Base-by-base conservation (phyloP, 2,888 invertebrate species). In the Drosophila nr. medialis region DNA sequence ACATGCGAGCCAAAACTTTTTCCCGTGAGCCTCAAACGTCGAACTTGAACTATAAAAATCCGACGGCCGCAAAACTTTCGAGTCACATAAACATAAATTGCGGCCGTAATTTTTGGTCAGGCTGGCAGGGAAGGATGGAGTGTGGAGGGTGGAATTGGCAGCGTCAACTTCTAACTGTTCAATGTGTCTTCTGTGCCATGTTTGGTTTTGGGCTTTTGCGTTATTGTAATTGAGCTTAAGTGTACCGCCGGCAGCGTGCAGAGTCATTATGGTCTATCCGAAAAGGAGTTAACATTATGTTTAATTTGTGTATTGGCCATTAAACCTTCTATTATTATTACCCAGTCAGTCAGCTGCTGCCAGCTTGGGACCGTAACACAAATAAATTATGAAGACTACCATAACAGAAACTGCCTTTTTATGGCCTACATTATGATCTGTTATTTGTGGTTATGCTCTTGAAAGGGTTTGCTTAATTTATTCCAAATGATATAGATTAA, bases 21-120 rank as follows among this genome's bases (percentile, higher is more conserved):
- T 60, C 58, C 69, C 62, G 10, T 27, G 64, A 8, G 64, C 68
- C 72, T 79, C 61, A 73, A 80, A 70, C 60, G 85, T 75, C 85
- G 80, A 87, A 87, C 85, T 89, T 78, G 81, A 86, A 83, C 86
- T 85, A 87, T 81, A 85, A 89, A 87, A 87, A 85, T 72, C 72
- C 72, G 74, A 53, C 55, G 51, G 75, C 76, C 83, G 65, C 64
- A 73, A 77, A 88, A 86, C 72, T 86, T 84, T 82, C 70, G 71
- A 80, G 82, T 86, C 82, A 78, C 81, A 86, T 90, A 86, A 89
- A 90, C 86, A 88, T 91, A 91, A 91, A 90, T 89, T 89, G 85
- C 80, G 91, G 87, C 72, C 73, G 81, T 90, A 80, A 86, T 87
- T 90, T 90, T 83, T 75, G 86, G 88, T 78, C 70, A 73, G 78